Evolutionary conservation across 1,140 invertebrate species (phyloP).

Genomic region (Meloidogyne floridensis): DNA sequence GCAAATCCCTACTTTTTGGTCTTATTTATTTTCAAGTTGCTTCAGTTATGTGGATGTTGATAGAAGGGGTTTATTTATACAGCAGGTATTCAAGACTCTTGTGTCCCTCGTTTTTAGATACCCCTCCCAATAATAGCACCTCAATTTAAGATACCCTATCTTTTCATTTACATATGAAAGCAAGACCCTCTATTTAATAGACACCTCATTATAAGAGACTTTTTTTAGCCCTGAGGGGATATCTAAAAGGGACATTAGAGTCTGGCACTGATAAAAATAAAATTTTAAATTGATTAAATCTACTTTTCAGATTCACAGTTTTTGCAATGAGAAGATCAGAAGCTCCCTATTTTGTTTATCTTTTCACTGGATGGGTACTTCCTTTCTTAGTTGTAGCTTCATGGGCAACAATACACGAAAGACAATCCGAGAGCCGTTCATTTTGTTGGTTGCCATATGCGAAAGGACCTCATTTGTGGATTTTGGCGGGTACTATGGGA

Average conservation of each 20-base stretch:
- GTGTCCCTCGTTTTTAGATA: too few relatives aligned
- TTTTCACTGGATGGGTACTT: conserved; percentile 62
- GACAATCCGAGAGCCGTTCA: conserved; percentile 46
- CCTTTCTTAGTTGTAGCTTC: conserved; percentile 60
- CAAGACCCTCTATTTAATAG: too few relatives aligned
- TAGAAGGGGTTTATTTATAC: conserved; percentile 55
- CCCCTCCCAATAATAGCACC: too few relatives aligned
- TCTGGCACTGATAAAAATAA: background rate
- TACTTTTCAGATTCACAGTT: conserved; percentile 63
- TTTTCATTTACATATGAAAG: too few relatives aligned
- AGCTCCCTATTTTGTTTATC: conserved; percentile 56
- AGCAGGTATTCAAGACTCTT: background rate
- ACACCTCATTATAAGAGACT: too few relatives aligned
- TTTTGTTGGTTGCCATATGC: conserved; percentile 65
- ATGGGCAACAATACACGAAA: conserved; percentile 61
- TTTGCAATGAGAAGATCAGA: conserved; percentile 62
- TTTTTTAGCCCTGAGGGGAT: too few relatives aligned
- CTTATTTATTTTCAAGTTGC: conserved; percentile 66
- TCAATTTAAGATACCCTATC: too few relatives aligned
- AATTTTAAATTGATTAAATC: conserved; percentile 46
- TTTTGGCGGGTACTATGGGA: conserved; percentile 65
- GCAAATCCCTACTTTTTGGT: conserved; percentile 62
- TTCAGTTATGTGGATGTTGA: conserved; percentile 65
- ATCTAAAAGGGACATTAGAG: background rate
- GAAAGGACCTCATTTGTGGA: conserved; percentile 64